Base-by-base conservation (phyloP, 2,888 invertebrate genomes). In the Molorchus minor region DNA sequence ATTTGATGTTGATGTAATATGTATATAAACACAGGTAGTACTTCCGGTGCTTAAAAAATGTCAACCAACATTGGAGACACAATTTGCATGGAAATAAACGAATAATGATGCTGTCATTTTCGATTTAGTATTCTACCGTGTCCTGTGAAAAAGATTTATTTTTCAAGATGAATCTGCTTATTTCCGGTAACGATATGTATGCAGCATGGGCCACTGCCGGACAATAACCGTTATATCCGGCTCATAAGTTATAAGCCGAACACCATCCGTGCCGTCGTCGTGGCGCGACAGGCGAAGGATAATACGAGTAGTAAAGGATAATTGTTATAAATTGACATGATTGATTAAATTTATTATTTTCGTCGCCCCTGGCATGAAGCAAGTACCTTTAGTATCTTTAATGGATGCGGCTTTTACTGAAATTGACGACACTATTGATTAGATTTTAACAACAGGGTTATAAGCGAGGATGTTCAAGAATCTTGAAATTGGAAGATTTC, bases 181-280 rank as follows among this genome's bases (percentile, higher is more conserved):
- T 54, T 54, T 58, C 58, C 58, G 58, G 46, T 46, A 38, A 40
- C 35, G 30, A 16, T 36, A 55, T 40, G 17, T 41, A 17, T 41
- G 19, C 20, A 13, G 19, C 52, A 41, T 15, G 41, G 54, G 36
- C 36, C 40, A 17, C 3, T 20, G 40, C 10, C 41, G 58, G 41
- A 54, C 58, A 58, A 58, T 58, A 58, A 58, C 58, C 58, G 54
- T 58, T 47, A 46, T 55, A 54, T 58, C 58, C 58, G 58, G 53
- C 29, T 54, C 54, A 46, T 58, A 54, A 54, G 38, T 54, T 30
- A 33, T 12, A 36, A n/a, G n/a, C n/a, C n/a, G n/a, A n/a, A 20
- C n/a, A n/a, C 12, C 12, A 29, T 21, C 38, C 13, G 25, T 10
- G 30, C 16, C 41, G 29, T 30, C n/a, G 19, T 20, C 58, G 25